Base-by-base conservation (phyloP, 2,888 invertebrate genomes). In the Megamerina dolium region DNA sequence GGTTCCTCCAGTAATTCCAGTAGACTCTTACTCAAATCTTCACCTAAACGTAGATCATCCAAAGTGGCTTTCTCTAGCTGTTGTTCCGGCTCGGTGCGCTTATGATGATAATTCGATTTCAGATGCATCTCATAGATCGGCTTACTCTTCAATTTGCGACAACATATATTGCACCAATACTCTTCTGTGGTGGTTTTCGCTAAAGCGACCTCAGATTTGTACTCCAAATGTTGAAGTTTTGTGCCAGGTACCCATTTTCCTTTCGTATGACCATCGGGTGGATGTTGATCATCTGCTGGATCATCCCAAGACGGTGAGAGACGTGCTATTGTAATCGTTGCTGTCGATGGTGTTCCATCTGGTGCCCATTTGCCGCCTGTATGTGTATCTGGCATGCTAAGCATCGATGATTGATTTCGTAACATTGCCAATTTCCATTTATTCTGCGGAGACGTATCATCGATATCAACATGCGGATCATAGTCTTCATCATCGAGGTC, bases 81-180 rank as follows among this genome's bases (percentile, higher is more conserved):
- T 48, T 77, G 75, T 60, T 84, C 83, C 2, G 80, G 79, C 12
- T 80, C 70, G 3, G 81, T 79, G 50, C 82, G 76, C 54, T 79
- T 81, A 51, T 77, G 70, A 65, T 89, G 89, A 41, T 86, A 74
- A 56, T 81, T 81, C 1, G 87, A 85, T 66, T 79, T 78, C 42
- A 88, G 68, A 66, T 89, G 89, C 50, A 84, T 79, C 50, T 86
- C 83, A 66, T 86, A 89, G 53, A 86, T 80, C 23, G 78, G 70
- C 65, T 81, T 79, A 2, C 85, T 85, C 12, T 85, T 83, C 8
- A 89, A 74, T 41, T 82, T 76, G 41, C 88, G 75, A 54, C 87
- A 85, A 61, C 89, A 89, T 18, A 86, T 83, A 44, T 82, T 82
- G 61, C 88, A 88, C 86, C 86, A 87, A 64, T 82, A 87, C 55